Evolutionary conservation across 1,140 invertebrate species (phyloP).

Genomic region (Brachionus asplanchnoidis): DNA sequence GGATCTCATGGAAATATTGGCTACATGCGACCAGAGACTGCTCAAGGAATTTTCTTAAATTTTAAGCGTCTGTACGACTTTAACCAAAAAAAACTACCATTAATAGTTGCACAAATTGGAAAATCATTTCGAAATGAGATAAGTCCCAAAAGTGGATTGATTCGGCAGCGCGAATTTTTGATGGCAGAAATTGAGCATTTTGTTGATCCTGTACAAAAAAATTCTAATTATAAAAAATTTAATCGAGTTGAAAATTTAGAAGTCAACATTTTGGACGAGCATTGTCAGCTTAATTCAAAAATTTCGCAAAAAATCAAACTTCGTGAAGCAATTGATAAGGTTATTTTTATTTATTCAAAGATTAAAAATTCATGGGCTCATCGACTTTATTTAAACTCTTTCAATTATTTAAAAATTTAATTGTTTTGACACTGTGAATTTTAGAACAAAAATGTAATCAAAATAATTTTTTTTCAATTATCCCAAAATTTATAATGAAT

Average conservation of each 20-base stretch:
- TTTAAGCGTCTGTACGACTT: constrained; percentile 93
- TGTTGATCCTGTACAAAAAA: constrained; percentile 82
- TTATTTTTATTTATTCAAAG: constrained; percentile 63
- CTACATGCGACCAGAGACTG: constrained; percentile 91
- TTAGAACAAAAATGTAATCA: no score
- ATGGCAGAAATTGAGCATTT: constrained; percentile 99
- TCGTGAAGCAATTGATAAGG: constrained; percentile 54
- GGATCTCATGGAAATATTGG: constrained; percentile 83
- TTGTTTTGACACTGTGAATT: no score
- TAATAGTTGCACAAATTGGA: constrained; percentile 94
- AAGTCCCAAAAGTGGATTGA: constrained; percentile 88
- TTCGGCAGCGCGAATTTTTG: constrained; percentile 91
- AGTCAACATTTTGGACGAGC: constrained; percentile 82
- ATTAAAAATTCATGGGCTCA: neutral
- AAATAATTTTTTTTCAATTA: no score
- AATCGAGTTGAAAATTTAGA: constrained; percentile 65
- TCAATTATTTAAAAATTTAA: no score
- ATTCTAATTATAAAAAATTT: constrained; percentile 86
- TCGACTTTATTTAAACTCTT: no score
- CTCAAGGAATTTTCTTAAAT: constrained; percentile 98
- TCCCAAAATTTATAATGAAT: no score
- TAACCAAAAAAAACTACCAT: constrained; percentile 90
- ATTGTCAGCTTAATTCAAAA: constrained; percentile 79
- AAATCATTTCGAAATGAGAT: constrained; percentile 99
- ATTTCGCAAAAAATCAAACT: constrained; percentile 49